Conservation (phyloP, 2,797 vertebrate species). For the Fratercula arctica region DNA sequence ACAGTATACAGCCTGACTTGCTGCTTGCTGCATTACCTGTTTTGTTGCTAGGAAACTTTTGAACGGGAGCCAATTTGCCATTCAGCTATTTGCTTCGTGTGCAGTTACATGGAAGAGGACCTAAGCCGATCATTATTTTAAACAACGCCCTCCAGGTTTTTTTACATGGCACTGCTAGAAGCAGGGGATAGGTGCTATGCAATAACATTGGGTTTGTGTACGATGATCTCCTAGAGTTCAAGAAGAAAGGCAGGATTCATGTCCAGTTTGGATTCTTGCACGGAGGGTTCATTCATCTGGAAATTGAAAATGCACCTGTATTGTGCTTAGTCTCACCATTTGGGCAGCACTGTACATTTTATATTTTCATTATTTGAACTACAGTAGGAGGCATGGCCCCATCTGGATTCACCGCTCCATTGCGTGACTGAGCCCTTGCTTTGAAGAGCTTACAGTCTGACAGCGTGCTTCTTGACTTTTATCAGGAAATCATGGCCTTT, state of each 20-base stretch:
- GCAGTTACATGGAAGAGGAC: background rate
- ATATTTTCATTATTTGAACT: background rate
- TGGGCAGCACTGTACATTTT: background rate
- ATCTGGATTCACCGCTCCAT: background rate
- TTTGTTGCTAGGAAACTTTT: conserved; percentile 58
- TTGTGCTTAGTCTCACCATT: background rate
- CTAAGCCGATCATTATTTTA: background rate
- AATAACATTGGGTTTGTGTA: background rate
- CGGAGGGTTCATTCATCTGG: background rate
- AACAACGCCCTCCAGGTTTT: background rate
- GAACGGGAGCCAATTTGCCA: background rate
- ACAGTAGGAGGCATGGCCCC: background rate
- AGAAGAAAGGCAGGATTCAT: background rate
- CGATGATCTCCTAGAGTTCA: background rate
- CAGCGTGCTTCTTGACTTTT: background rate
- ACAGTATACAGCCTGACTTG: background rate
- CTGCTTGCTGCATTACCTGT: background rate
- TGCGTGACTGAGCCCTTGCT: background rate
- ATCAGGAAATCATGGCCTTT: background rate
- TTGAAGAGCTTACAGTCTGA: background rate
- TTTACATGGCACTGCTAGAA: background rate
- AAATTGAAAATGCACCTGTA: background rate
- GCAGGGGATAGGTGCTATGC: background rate
- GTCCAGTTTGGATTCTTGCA: background rate
- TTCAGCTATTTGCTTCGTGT: background rate